Evolutionary conservation across 92 coral and sea anemone genomes (phyloP), one percentile per base, ranked within the genome.

Genomic region (Epizoanthus illoricatus): DNA sequence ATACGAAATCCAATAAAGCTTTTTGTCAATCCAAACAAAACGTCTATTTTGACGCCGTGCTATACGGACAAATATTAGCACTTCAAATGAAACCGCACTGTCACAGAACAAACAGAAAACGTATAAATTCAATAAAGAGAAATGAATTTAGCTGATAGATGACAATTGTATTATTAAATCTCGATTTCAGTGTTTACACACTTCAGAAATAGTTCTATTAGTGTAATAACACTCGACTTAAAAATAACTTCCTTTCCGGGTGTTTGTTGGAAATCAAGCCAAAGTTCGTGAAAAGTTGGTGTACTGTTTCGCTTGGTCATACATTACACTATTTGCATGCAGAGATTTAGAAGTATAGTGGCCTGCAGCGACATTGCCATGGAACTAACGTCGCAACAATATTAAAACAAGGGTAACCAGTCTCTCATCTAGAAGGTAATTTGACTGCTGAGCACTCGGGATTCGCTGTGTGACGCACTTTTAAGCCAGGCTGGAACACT

Each of bases 11-110:
- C 71, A 62, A 78, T 78, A 60, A 60, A 23, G 19, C 43, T 78
- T 76, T 78, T 78, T 78, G 71, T 78, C 71, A 62, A 61, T 41
- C n/a, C 17, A 78, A 78, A 78, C 82, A 78, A 78, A 62, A 47
- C 63, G 43, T 63, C 41, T 43, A 41, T 40, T 42, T 13, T 62
- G 45, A 63, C 36, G 11, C 13, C 18, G 42, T 23, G 65, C 36
- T 10, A 8, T 13, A 41, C 23, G 41, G 54, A 63, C 61, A 21
- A 62, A 78, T 78, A 62, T 62, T 62, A 63, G 71, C 82, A 62
- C 82, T 61, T 41, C 61, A 62, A 62, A 62, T 42, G 71, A 78
- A 78, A 62, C 71, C 82, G 82, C 71, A 21, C 21, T 43, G n/a
- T 19, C 9, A 16, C 11, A 40, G 59, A 7, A 9, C 33, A 78